Evolutionary conservation across 2,797 vertebrate species (phyloP).

Genomic region (Smutsia gigantea): DNA sequence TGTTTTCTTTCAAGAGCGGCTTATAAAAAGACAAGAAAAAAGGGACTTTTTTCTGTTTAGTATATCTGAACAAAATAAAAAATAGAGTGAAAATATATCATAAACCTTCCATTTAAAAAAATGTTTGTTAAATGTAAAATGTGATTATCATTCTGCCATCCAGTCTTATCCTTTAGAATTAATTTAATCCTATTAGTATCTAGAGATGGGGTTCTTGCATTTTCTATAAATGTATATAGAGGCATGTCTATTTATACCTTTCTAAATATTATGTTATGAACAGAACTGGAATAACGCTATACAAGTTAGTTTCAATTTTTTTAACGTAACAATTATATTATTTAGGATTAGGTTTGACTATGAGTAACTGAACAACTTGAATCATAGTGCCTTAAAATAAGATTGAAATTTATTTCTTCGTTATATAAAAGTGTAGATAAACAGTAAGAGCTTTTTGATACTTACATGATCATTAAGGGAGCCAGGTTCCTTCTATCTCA

Average conservation of each 20-base stretch:
- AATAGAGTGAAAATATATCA: not conserved
- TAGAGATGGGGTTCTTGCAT: not conserved
- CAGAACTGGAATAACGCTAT: not conserved
- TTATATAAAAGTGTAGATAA: not conserved
- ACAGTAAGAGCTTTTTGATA: not conserved
- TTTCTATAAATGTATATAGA: not conserved
- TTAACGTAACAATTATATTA: not conserved
- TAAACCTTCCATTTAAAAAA: not conserved
- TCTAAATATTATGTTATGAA: not conserved
- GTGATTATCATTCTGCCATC: not conserved
- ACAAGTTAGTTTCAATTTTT: not conserved
- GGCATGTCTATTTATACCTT: not conserved
- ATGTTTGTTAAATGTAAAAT: not conserved
- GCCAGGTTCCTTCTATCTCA: not conserved
- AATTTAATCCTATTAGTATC: not conserved
- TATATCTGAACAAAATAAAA: not conserved
- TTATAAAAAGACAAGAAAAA: conserved; percentile 17
- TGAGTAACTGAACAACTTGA: conserved; percentile 4
- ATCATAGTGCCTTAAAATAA: not conserved
- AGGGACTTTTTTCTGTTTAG: not conserved
- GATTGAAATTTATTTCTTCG: not conserved
- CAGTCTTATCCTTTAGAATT: not conserved
- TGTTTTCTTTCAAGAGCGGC: not conserved
- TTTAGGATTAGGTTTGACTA: not conserved
- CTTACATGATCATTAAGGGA: not conserved